Evolutionary conservation across 2,888 invertebrate species (phyloP).

Genomic region (Imbricaverruca yamaguchii): DNA sequence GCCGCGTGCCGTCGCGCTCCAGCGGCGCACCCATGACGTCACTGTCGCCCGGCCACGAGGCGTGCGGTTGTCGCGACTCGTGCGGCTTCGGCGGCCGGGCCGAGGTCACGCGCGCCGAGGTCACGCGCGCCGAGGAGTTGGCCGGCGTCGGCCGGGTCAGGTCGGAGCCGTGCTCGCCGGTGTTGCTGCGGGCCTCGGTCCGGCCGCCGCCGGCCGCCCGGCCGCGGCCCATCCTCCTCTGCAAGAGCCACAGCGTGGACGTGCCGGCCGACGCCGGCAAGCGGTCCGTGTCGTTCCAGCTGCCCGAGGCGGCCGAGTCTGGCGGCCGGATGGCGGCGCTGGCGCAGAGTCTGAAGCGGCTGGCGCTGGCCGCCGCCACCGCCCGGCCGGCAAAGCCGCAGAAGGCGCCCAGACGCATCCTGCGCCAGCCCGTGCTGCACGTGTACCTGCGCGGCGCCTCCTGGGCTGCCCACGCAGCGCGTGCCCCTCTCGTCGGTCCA

Average conservation of each 20-base stretch:
- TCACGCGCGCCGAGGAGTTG: no score
- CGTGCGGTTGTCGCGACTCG: no score
- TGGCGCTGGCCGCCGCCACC: not conserved
- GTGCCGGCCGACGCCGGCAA: not conserved
- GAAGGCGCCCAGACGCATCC: conserved; percentile 58
- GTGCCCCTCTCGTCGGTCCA: conserved; percentile 49
- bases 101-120: no score
- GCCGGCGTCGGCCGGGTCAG: no score
- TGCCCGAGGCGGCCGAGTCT: not conserved
- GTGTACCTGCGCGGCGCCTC: conserved; percentile 73
- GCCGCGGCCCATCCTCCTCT: not conserved
- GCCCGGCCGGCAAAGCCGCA: not conserved
- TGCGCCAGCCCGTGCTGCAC: conserved; percentile 68
- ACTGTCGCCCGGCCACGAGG: no score
- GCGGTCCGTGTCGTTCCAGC: not conserved
- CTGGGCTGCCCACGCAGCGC: conserved; percentile 70
- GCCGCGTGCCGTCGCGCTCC: no score
- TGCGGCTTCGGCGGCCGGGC: no score
- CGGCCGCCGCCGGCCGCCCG: not conserved
- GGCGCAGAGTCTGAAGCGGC: conserved; percentile 1
- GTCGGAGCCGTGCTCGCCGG: not conserved
- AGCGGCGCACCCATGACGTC: no score
- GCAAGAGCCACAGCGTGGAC: not conserved
- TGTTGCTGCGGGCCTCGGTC: not conserved
- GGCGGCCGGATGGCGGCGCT: not conserved